phyloP scores from a whole-genome alignment of 2,888 invertebrate species.

The Cantharis flavilabris region DNA sequence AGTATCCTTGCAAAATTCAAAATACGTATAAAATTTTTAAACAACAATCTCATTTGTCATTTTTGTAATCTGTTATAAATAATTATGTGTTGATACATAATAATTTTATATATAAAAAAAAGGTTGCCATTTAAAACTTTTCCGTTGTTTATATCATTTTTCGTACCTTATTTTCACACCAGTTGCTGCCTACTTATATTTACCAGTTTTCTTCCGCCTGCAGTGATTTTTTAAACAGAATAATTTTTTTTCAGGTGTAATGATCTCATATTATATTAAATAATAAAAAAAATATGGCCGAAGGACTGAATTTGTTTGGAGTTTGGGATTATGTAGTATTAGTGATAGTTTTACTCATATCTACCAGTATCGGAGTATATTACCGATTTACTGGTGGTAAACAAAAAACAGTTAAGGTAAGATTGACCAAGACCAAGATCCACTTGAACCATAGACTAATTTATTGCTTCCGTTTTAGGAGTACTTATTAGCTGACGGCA shows the following conservation, averaged over 20 bases:
- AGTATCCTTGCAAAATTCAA: neutral
- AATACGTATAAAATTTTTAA: neutral
- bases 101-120: neutral
- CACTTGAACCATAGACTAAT: neutral
- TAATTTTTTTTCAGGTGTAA: constrained; percentile 14
- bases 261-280: constrained; percentile 18
- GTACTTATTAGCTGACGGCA: constrained; percentile 80
- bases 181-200: constrained; percentile 74
- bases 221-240: constrained; percentile 55
- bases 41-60: neutral
- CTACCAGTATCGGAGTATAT: constrained; percentile 80
- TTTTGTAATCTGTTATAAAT: neutral
- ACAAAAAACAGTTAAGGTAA: constrained; percentile 80
- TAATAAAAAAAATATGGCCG: constrained; percentile 6
- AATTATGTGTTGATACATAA: neutral
- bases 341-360: constrained; percentile 69
- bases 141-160: constrained; percentile 58
- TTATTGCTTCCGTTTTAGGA: constrained; percentile 64
- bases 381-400: constrained; percentile 84
- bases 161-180: constrained; percentile 79
- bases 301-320: constrained; percentile 56
- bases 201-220: constrained; percentile 85
- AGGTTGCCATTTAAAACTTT: neutral
- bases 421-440: neutral
- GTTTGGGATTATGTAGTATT: constrained; percentile 79